These are phyloP conservation scores for Meliscaeva auricollis DNA, from an alignment of 2,888 invertebrate genomes.

Conservation along the genomic window DNA sequence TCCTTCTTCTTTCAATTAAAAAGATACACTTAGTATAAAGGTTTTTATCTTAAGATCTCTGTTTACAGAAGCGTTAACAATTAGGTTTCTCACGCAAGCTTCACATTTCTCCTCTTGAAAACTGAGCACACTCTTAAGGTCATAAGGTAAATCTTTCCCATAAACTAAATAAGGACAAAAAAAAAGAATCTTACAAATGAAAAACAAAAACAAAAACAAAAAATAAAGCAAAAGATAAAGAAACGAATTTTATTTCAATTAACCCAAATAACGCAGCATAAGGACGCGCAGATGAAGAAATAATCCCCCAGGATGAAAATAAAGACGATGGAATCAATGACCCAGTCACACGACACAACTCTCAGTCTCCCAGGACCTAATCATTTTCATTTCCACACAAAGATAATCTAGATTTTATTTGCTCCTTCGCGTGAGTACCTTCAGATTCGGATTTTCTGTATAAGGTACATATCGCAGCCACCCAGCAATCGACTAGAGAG, in stretches of 20 bases:
- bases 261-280: slow-evolving; percentile 75
- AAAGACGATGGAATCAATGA: slow-evolving; percentile 75
- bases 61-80: slow-evolving; percentile 57
- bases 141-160: slow-evolving; percentile 73
- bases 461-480: slow-evolving; percentile 19
- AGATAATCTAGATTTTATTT: slow-evolving; percentile 75
- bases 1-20: slow-evolving; percentile 27
- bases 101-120: slow-evolving; percentile 2
- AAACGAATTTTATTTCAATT: slow-evolving; percentile 75
- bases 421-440: slow-evolving; percentile 75
- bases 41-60: slow-evolving; percentile 25
- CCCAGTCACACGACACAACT: slow-evolving; percentile 67
- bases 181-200: slow-evolving; percentile 24
- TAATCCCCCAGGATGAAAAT: slow-evolving; percentile 74
- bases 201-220: slow-evolving; percentile 22
- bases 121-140: slow-evolving; percentile 60
- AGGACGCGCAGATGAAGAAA: slow-evolving; percentile 76
- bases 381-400: slow-evolving; percentile 75
- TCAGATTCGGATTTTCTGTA: slow-evolving; percentile 40
- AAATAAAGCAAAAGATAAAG: slow-evolving; percentile 49
- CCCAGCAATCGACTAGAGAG: too few relatives aligned
- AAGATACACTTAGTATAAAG: slow-evolving; percentile 12
- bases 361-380: slow-evolving; percentile 63
- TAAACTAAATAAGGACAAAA: slow-evolving; percentile 59
- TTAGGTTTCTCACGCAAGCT: slow-evolving; percentile 53